phyloP scores from a whole-genome alignment of 92 coral and sea anemone species.

The Galaxea fascicularis region DNA sequence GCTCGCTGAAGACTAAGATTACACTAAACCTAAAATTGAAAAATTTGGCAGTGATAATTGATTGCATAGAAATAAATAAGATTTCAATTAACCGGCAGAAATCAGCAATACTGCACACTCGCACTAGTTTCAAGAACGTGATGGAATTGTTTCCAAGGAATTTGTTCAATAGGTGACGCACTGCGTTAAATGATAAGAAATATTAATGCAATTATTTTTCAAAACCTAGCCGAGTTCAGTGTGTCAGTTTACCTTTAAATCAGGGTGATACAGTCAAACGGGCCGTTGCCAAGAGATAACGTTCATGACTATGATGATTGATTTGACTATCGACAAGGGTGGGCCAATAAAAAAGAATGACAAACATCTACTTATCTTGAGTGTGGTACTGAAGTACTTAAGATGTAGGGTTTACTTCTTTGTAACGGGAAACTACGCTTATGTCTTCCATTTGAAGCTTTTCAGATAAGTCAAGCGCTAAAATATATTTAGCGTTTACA shows the following conservation, averaged over 20 bases:
- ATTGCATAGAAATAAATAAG: no score
- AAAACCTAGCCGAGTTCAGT: not conserved
- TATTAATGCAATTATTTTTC: constrained; percentile 1
- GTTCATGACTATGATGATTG: not conserved
- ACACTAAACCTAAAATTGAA: no score
- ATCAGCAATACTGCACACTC: no score
- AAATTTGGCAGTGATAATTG: no score
- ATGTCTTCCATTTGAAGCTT: not conserved
- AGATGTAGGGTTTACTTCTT: not conserved
- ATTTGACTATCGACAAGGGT: constrained; percentile 14
- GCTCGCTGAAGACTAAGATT: no score
- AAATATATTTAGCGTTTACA: not conserved
- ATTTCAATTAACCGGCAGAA: no score
- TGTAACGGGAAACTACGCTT: not conserved
- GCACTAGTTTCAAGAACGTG: not conserved
- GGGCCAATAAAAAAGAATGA: constrained; percentile 26
- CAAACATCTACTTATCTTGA: not conserved
- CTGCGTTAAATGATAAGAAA: not conserved
- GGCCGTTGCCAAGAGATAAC: constrained; percentile 20
- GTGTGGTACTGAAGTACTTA: not conserved
- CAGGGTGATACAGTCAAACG: not conserved
- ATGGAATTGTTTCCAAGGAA: not conserved
- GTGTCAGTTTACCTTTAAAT: not conserved
- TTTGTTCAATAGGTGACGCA: not conserved
- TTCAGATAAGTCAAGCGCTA: not conserved